Conservation (phyloP, 2,797 vertebrate genomes). For the Enteromius treurensis region DNA sequence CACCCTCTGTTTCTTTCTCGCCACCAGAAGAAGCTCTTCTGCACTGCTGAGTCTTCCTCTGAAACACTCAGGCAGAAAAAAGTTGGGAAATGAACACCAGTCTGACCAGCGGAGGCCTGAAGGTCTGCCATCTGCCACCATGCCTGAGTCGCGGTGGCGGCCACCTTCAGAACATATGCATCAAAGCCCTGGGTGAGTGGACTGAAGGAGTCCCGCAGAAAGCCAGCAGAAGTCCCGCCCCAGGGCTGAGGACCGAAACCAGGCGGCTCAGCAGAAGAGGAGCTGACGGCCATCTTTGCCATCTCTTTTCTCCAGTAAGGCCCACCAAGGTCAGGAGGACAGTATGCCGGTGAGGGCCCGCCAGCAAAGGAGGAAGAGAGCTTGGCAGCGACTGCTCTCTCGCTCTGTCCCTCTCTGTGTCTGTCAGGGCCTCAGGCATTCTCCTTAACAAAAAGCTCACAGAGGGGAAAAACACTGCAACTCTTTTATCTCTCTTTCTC, state of each 20-base stretch:
- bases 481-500: conserved; percentile 56
- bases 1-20: conserved; percentile 26
- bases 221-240: conserved; percentile 67
- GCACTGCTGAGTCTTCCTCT: conserved; percentile 92
- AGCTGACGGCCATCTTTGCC: conserved; percentile 51
- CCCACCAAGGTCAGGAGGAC: conserved; percentile 54
- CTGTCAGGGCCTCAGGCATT: conserved; percentile 54
- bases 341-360: conserved; percentile 31
- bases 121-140: conserved; percentile 97
- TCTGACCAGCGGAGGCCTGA: conserved; percentile 90
- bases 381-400: conserved; percentile 55
- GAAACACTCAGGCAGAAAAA: conserved; percentile 89
- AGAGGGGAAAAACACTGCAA: conserved; percentile 55
- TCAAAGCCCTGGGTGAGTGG: conserved; percentile 84
- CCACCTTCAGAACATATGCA: conserved; percentile 97
- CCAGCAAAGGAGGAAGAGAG: conserved; percentile 50
- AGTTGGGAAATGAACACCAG: conserved; percentile 88
- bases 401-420: conserved; percentile 59
- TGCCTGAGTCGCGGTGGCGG: conserved; percentile 82
- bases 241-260: conserved; percentile 71
- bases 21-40: conserved; percentile 89
- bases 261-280: conserved; percentile 56
- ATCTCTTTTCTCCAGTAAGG: conserved; percentile 48
- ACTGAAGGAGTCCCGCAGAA: conserved; percentile 63
- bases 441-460: conserved; percentile 61